Evolutionary conservation across 2,797 vertebrate species (phyloP).

Genomic region (Hapalemur alaotrensis): DNA sequence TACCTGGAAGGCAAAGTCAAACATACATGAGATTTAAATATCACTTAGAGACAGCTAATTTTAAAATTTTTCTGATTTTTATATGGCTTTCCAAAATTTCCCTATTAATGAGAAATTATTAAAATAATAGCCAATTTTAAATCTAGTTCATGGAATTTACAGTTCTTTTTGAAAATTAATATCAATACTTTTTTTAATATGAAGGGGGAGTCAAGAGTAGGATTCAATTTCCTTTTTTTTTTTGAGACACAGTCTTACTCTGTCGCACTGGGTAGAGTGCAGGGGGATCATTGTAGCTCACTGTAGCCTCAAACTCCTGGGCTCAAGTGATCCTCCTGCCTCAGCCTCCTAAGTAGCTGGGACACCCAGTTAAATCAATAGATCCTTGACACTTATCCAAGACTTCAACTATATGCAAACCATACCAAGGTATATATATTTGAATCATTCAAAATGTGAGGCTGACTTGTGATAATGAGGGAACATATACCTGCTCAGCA

Average conservation of each 20-base stretch:
- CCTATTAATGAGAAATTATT: not conserved
- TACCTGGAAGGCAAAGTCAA: constrained; percentile 3
- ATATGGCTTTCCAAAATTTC: not conserved
- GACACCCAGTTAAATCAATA: not conserved
- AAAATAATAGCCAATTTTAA: not conserved
- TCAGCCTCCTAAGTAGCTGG: no score
- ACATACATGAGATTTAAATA: not conserved
- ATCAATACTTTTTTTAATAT: not conserved
- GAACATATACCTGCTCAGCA: not conserved
- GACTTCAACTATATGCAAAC: not conserved
- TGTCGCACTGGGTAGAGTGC: no score
- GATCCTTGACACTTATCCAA: not conserved
- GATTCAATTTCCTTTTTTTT: no score
- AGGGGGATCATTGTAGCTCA: no score
- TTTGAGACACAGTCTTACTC: no score
- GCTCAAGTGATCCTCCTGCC: no score
- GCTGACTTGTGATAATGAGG: not conserved
- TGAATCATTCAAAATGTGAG: not conserved
- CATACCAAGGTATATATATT: not conserved
- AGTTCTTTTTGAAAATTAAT: not conserved
- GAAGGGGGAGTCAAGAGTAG: no score
- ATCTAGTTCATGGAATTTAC: not conserved
- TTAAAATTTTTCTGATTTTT: constrained; percentile 32
- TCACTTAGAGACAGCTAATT: not conserved
- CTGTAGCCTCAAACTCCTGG: no score